Percentiles rank a stretch among this genome's conserved stretches.
Conservation (phyloP, 64 coral and sea anemone genomes). For the Montipora capricornis region DNA sequence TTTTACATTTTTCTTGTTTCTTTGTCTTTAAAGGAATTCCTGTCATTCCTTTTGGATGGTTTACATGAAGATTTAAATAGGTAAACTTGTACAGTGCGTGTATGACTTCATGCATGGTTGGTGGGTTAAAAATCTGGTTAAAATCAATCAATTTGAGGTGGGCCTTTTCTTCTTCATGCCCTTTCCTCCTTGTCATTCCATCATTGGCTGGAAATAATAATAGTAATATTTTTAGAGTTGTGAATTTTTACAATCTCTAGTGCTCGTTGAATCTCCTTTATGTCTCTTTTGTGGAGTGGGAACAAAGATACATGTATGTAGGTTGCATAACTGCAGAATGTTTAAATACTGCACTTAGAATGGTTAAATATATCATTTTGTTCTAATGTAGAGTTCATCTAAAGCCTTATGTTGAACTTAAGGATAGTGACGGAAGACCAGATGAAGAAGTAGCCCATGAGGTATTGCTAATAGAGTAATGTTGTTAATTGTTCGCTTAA, state of each 20-base stretch:
- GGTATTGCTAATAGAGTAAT: conserved; percentile 43
- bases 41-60: conserved; percentile 97
- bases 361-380: background rate
- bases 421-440: conserved; percentile 98
- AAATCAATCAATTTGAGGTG: background rate
- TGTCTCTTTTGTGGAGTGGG: too few species aligned
- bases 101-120: background rate
- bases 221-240: background rate
- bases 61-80: conserved; percentile 99
- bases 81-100: background rate
- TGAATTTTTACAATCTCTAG: too few species aligned
- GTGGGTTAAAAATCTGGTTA: too few species aligned
- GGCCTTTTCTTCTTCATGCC: background rate
- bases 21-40: conserved; percentile 80
- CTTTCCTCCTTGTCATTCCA: too few species aligned
- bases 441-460: conserved; percentile 97
- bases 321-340: background rate
- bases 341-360: background rate
- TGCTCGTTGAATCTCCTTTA: too few species aligned
- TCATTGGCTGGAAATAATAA: too few species aligned
- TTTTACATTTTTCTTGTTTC: background rate
- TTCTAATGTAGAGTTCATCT: conserved; percentile 80
- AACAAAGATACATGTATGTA: too few species aligned
- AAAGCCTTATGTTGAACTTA: conserved; percentile 97
- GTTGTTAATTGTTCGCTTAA: too few species aligned